phyloP scores from a whole-genome alignment of 2,888 invertebrate genomes.

The Zaprionus bogoriensis region DNA sequence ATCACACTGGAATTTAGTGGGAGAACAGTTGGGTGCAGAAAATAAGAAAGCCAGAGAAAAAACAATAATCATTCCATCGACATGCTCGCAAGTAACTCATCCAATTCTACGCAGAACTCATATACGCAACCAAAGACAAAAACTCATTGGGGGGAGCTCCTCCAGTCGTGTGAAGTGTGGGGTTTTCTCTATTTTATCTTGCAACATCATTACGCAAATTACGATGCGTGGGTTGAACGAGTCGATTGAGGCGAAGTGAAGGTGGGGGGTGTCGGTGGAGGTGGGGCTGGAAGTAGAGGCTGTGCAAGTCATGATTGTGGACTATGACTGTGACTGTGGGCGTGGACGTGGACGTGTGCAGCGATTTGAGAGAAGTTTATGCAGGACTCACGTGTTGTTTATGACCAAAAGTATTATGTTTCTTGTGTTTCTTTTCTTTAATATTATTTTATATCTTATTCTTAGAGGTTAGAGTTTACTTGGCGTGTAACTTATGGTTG shows the following conservation, averaged over 20 bases:
- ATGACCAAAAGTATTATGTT: conserved; percentile 66
- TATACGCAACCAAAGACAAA: conserved; percentile 26
- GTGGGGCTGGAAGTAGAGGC: conserved; percentile 14
- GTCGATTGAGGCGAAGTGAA: not conserved
- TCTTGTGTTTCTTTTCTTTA: conserved; percentile 37
- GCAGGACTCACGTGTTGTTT: conserved; percentile 72
- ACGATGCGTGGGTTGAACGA: not conserved
- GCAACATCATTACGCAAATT: conserved; percentile 2
- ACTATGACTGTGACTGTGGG: conserved; percentile 14
- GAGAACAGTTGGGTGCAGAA: conserved; percentile 49
- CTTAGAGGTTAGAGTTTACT: conserved; percentile 43
- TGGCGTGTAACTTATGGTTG: conserved; percentile 49
- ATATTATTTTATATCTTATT: conserved; percentile 37
- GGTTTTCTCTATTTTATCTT: not conserved
- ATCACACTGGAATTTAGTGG: conserved; percentile 15
- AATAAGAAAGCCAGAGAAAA: conserved; percentile 64
- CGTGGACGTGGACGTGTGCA: conserved; percentile 48
- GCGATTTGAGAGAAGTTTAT: conserved; percentile 72
- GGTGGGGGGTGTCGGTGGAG: not conserved
- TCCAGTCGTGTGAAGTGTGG: no score
- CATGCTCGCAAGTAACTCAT: conserved; percentile 30
- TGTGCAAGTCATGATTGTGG: conserved; percentile 70
- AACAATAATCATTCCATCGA: not conserved
- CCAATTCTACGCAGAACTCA: conserved; percentile 15
- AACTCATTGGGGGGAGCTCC: not conserved